Base-by-base conservation (phyloP, 2,797 vertebrate genomes). In the Poecilia gillii region DNA sequence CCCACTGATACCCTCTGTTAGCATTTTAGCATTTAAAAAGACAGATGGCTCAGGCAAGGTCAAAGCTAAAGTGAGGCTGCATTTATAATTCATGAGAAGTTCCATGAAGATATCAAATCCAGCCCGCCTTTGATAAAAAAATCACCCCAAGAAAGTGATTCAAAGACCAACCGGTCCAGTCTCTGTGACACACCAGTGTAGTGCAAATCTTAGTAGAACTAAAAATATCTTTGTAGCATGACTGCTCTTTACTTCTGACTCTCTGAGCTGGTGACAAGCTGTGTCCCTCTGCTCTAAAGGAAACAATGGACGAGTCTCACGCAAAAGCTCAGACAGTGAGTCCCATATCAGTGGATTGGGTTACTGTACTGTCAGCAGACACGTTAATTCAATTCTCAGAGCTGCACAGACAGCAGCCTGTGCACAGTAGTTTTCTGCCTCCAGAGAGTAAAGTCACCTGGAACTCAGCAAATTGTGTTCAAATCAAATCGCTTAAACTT, bases 21-120 rank as follows among this genome's bases (percentile, higher is more conserved):
- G 83, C 79, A 74, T 91, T 90, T 89, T 87, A 81, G 80, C 84
- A 74, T 89, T 89, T 84, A 86, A 83, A 71, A 85, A 85, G 86
- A 87, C 91, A 82, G 91, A 81, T 89, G 83, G 81, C 88, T 87
- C 36, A 33, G 71, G 76, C 92, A 94, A 95, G 93, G 94, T 95
- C 91, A 87, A 79, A 80, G 71, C 81, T 83, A 90, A 90, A 85
- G 90, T 76, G 88, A 92, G 73, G 70, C 77, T n/a, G 80, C 90
- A 94, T 94, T 77, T 90, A 95, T 95, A 92, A 95, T 95, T 94
- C 91, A 95, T 92, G 4, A 11, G 86, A 80, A 86, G 86, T 90
- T 93, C 88, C 87, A 85, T 78, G 5, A 87, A 85, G 88, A 88
- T 92, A 92, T 93, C 90, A 81, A 76, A 88, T 94, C 91, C 82